Evolutionary conservation across 2,113 vertebrate species (phyloP).

Genomic region (Cyprinodon variegatus): DNA sequence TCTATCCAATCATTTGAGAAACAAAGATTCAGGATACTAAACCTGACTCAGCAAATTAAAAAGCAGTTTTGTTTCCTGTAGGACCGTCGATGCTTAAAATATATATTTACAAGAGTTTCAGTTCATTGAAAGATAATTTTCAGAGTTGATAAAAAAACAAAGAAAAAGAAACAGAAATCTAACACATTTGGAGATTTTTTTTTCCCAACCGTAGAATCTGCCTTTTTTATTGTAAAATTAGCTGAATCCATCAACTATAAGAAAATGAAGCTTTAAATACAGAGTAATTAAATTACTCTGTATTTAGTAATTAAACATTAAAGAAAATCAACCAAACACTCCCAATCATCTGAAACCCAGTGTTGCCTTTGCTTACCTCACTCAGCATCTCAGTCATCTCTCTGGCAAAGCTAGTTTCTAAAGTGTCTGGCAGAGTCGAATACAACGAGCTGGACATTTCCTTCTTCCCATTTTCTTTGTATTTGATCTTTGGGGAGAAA

Average conservation of each 20-base stretch:
- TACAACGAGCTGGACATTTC: constrained; percentile 81
- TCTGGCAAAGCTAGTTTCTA: constrained; percentile 85
- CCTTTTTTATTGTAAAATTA: neutral
- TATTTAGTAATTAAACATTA: neutral
- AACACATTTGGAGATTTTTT: neutral
- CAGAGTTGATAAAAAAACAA: neutral
- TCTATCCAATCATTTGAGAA: too few relatives aligned
- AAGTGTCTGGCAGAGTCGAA: constrained; percentile 84
- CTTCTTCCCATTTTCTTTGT: constrained; percentile 83
- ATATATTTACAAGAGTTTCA: too few relatives aligned
- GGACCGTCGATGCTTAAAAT: too few relatives aligned
- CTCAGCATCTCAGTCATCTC: constrained; percentile 69
- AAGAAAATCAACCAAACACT: neutral
- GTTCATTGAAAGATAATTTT: neutral
- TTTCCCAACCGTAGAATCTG: neutral
- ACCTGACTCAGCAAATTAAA: neutral
- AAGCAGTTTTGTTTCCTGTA: neutral
- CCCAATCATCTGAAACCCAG: neutral
- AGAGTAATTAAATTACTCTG: neutral
- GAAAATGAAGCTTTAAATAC: neutral
- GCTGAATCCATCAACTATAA: neutral
- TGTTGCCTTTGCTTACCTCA: constrained; percentile 28
- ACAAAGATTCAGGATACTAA: neutral
- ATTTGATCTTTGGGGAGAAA: constrained; percentile 79
- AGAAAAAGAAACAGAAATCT: neutral